Percentiles rank a stretch among this genome's conserved stretches.
Conservation (phyloP, 2,888 invertebrate species). For the Nephrocerus scutellatus region DNA sequence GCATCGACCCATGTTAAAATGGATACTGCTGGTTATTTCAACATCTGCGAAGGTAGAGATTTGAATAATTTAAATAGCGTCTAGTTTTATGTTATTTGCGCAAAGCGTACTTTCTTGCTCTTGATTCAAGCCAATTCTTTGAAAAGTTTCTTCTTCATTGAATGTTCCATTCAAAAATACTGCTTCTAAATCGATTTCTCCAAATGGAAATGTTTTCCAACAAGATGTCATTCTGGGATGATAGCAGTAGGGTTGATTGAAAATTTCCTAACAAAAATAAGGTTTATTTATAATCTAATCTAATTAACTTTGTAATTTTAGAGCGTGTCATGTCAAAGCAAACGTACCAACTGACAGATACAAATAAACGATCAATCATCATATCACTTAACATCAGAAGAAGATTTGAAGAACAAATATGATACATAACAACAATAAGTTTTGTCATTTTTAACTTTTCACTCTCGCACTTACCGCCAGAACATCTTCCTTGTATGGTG, state of each 20-base stretch:
- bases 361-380: too few species aligned
- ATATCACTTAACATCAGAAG: too few species aligned
- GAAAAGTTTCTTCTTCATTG: conserved; percentile 51
- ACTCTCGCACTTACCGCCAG: conserved; percentile 53
- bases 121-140: conserved; percentile 52
- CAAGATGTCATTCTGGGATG: conserved; percentile 52
- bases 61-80: background rate
- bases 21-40: conserved; percentile 48
- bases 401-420: background rate
- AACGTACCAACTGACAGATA: too few species aligned
- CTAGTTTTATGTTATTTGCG: background rate
- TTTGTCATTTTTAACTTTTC: background rate
- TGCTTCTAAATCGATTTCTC: conserved; percentile 50
- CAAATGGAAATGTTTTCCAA: conserved; percentile 56
- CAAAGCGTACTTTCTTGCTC: conserved; percentile 47
- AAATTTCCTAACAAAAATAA: conserved; percentile 10
- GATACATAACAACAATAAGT: background rate
- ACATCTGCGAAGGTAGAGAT: conserved; percentile 46
- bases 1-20: conserved; percentile 56
- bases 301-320: background rate
- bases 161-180: conserved; percentile 59
- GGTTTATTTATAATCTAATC: background rate
- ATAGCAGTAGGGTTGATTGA: conserved; percentile 23
- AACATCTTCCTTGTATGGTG: conserved; percentile 55
- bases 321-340: too few species aligned